Evolutionary conservation across 2,888 invertebrate genomes (phyloP).

Genomic region (Synanthedon formicaeformis): DNA sequence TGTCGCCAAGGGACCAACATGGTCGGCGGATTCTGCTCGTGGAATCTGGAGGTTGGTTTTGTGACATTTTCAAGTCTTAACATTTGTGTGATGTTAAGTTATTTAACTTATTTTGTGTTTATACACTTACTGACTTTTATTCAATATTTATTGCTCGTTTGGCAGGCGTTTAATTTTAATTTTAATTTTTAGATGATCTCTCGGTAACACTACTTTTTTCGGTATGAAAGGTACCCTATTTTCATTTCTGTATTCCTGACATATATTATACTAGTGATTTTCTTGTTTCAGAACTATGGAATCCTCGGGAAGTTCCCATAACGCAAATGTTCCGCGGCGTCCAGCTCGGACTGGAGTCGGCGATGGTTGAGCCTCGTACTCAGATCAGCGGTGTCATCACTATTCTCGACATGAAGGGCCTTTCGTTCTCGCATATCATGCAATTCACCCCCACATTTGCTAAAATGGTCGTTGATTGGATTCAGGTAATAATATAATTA

Average conservation of each 20-base stretch:
- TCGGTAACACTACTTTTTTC: no score
- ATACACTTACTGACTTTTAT: no score
- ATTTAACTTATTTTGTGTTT: no score
- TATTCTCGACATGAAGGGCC: conserved; percentile 81
- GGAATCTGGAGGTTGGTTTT: conserved; percentile 73
- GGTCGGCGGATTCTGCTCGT: conserved; percentile 78
- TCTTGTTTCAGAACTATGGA: conserved; percentile 76
- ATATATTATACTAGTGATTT: no score
- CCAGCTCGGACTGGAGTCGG: conserved; percentile 78
- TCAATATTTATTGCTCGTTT: no score
- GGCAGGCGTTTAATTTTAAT: no score
- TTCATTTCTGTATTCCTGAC: no score
- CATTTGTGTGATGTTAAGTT: no score
- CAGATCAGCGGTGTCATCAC: conserved; percentile 82
- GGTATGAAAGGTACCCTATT: no score
- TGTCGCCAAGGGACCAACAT: conserved; percentile 76
- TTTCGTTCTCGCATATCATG: conserved; percentile 78
- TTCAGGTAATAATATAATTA: conserved; percentile 59
- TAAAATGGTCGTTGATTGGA: conserved; percentile 77
- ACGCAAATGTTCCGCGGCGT: conserved; percentile 78
- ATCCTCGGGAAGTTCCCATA: conserved; percentile 75
- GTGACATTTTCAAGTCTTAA: no score
- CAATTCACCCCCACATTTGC: conserved; percentile 85
- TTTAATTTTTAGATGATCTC: no score
- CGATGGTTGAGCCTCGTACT: conserved; percentile 82